phyloP scores from a whole-genome alignment of 2,113 vertebrate species.

The Phylloscopus trochiloides region DNA sequence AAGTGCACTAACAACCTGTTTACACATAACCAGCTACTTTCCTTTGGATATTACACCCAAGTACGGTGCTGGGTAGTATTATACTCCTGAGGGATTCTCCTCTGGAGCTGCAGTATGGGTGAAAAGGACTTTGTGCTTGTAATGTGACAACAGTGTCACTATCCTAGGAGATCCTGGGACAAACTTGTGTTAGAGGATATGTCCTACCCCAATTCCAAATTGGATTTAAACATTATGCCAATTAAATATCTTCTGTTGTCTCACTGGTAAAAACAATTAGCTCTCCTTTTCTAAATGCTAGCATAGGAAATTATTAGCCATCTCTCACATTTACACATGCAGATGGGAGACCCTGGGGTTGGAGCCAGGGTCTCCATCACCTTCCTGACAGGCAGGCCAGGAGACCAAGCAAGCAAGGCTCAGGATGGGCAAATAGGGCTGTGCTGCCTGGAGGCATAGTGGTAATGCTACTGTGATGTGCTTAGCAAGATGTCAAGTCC shows the following conservation, averaged over 20 bases:
- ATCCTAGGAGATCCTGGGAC: neutral
- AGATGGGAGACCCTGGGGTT: neutral
- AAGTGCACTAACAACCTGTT: neutral
- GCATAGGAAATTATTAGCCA: neutral
- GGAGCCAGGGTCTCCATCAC: neutral
- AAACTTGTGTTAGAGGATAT: neutral
- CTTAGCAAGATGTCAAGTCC: neutral
- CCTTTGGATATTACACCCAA: neutral
- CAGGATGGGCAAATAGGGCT: neutral
- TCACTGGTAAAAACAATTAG: neutral
- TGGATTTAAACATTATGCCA: neutral
- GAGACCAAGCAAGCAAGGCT: neutral
- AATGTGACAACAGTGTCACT: neutral
- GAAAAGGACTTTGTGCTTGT: neutral
- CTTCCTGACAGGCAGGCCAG: neutral
- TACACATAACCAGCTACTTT: neutral
- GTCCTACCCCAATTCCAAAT: neutral
- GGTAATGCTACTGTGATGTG: neutral
- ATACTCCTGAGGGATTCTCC: neutral
- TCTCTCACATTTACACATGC: neutral
- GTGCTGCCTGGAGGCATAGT: neutral
- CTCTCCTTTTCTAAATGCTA: neutral
- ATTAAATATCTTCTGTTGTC: neutral
- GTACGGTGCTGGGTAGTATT: neutral
- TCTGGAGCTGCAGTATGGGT: neutral